Conservation (phyloP, 2,888 invertebrate species). For the Troides helena region DNA sequence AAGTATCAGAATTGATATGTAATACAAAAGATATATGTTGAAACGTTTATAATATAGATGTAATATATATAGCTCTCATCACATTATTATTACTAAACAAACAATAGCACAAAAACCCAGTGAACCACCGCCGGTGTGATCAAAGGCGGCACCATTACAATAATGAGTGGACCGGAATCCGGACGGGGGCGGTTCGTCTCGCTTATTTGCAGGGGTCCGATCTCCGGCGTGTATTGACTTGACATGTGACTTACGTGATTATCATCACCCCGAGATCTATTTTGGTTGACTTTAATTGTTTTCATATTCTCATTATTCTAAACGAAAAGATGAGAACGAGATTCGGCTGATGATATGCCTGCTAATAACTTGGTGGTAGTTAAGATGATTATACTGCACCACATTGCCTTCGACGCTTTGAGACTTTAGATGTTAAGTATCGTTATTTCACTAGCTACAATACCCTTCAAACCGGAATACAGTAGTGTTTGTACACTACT, state of each 20-base stretch:
- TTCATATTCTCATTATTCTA: neutral
- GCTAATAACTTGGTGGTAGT: too few relatives aligned
- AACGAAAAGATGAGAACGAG: neutral
- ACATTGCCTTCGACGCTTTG: too few relatives aligned
- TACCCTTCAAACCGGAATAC: too few relatives aligned
- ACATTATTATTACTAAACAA: slow-evolving; percentile 3
- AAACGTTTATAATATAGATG: neutral
- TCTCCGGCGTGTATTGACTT: slow-evolving; percentile 33
- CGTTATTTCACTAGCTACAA: too few relatives aligned
- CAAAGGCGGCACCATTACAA: slow-evolving; percentile 32
- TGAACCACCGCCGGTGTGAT: slow-evolving; percentile 10
- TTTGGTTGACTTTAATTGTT: slow-evolving; percentile 34
- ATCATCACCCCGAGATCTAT: slow-evolving; percentile 33
- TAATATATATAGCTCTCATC: neutral
- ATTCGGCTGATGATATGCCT: too few relatives aligned
- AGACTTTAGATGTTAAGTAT: too few relatives aligned
- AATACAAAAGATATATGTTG: too few relatives aligned
- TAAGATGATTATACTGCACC: too few relatives aligned
- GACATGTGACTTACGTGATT: slow-evolving; percentile 41
- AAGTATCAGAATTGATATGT: too few relatives aligned
- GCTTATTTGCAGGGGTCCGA: slow-evolving; percentile 15
- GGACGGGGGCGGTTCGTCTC: slow-evolving; percentile 21
- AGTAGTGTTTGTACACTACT: too few relatives aligned
- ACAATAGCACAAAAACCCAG: slow-evolving; percentile 24
- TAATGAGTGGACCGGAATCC: slow-evolving; percentile 36